Percentiles rank a stretch among this genome's conserved stretches.
Evolutionary conservation across 1,140 invertebrate species (phyloP).

Genomic region (Zaprionus tsacasi): DNA sequence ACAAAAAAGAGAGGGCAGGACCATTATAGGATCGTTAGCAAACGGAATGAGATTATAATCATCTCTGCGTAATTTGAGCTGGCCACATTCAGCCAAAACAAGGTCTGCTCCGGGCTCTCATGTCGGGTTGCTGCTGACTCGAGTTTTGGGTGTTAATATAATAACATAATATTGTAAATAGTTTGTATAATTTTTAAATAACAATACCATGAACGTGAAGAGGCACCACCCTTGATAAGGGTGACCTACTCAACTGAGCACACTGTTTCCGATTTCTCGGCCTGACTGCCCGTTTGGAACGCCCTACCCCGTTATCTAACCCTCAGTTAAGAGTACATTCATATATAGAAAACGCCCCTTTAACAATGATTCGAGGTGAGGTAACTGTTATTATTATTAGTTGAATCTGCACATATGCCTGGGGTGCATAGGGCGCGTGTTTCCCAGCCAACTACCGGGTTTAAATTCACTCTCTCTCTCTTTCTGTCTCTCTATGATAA

Average conservation of each 20-base stretch:
- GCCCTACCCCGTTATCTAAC: slow-evolving; percentile 59
- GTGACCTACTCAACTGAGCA: slow-evolving; percentile 35
- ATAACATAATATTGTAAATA: slow-evolving; percentile 52
- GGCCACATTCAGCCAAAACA: slow-evolving; percentile 48
- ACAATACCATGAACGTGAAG: slow-evolving; percentile 41
- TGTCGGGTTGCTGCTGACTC: slow-evolving; percentile 40
- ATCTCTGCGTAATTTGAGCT: slow-evolving; percentile 57
- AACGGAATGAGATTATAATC: slow-evolving; percentile 40
- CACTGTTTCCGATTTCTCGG: slow-evolving; percentile 70
- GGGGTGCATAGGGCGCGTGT: slow-evolving; percentile 50
- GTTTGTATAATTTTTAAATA: slow-evolving; percentile 69
- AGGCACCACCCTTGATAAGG: slow-evolving; percentile 16
- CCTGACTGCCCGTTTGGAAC: slow-evolving; percentile 20
- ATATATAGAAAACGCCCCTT: slow-evolving; percentile 58
- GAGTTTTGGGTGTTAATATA: slow-evolving; percentile 60
- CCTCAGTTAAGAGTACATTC: slow-evolving; percentile 55
- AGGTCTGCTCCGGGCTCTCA: slow-evolving; percentile 5
- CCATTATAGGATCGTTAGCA: slow-evolving; percentile 64
- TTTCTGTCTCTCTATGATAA: slow-evolving; percentile 45
- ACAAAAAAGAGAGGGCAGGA: slow-evolving; percentile 2
- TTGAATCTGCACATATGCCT: slow-evolving; percentile 56
- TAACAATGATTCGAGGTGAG: slow-evolving; percentile 40
- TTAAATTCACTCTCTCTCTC: slow-evolving; percentile 32
- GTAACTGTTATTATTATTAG: slow-evolving; percentile 82
- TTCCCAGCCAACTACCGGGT: slow-evolving; percentile 61